Percentiles rank a stretch among this genome's conserved stretches.
Conservation (phyloP, 2,888 invertebrate species). For the Trypoxylon attenuatum region DNA sequence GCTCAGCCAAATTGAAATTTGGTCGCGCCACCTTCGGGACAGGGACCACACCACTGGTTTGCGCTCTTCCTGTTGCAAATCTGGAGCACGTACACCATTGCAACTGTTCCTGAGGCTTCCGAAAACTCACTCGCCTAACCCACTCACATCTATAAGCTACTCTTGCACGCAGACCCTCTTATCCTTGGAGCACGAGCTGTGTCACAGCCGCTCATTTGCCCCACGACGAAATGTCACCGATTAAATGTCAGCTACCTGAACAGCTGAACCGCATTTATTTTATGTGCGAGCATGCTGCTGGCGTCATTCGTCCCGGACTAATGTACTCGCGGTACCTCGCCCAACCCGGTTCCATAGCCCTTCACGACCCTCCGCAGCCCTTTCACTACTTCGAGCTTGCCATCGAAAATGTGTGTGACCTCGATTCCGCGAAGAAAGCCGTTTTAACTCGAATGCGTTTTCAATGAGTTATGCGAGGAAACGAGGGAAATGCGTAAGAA, state of each 20-base stretch:
- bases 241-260: conserved; percentile 55
- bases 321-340: conserved; percentile 11
- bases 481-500: too few relatives aligned
- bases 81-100: conserved; percentile 35
- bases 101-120: background rate
- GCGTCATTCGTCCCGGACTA: background rate
- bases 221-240: conserved; percentile 58
- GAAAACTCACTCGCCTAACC: too few relatives aligned
- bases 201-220: conserved; percentile 34
- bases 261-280: conserved; percentile 5
- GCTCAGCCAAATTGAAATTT: conserved; percentile 56
- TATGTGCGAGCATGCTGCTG: too few relatives aligned
- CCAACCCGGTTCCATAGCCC: too few relatives aligned
- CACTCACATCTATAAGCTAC: too few relatives aligned
- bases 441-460: background rate
- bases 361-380: background rate
- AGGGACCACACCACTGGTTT: background rate
- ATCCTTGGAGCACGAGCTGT: too few relatives aligned
- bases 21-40: conserved; percentile 45
- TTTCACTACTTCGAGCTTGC: background rate
- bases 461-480: background rate
- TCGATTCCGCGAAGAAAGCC: background rate
- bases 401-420: background rate
- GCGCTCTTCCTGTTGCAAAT: conserved; percentile 31
- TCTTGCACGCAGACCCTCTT: too few relatives aligned